Evolutionary conservation across 2,888 invertebrate genomes (phyloP).

Genomic region (Andrena chrysosceles): DNA sequence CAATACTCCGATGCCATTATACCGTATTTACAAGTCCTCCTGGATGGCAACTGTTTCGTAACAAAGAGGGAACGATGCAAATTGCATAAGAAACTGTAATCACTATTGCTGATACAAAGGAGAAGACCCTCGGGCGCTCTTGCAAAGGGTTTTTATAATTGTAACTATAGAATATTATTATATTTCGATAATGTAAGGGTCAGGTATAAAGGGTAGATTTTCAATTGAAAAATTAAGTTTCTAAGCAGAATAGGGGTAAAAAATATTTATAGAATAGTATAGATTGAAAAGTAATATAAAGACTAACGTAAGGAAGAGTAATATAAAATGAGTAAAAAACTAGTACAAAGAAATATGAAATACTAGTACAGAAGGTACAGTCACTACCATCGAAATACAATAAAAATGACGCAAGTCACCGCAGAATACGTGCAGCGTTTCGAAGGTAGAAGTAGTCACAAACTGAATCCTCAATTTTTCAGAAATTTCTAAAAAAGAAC

Average conservation of each 20-base stretch:
- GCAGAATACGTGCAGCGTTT: no score
- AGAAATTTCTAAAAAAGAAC: no score
- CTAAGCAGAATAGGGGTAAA: not conserved
- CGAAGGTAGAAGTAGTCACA: no score
- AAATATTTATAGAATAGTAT: no score
- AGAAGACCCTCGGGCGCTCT: not conserved
- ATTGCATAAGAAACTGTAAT: constrained; percentile 21
- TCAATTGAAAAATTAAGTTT: not conserved
- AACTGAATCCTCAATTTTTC: no score
- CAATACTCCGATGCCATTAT: constrained; percentile 28
- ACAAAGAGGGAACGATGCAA: constrained; percentile 17
- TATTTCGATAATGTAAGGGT: not conserved
- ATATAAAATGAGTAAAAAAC: not conserved
- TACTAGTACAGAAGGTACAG: no score
- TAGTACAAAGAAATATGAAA: not conserved
- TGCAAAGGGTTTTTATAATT: not conserved
- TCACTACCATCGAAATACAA: no score
- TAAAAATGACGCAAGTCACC: no score
- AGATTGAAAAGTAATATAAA: no score
- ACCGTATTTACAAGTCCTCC: constrained; percentile 2
- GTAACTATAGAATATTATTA: not conserved
- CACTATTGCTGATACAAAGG: not conserved
- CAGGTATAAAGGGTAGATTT: not conserved
- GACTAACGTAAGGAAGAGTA: not conserved
- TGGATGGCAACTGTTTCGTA: constrained; percentile 19